Conservation (phyloP, 2,113 vertebrate genomes). For the Elephantulus edwardii region DNA sequence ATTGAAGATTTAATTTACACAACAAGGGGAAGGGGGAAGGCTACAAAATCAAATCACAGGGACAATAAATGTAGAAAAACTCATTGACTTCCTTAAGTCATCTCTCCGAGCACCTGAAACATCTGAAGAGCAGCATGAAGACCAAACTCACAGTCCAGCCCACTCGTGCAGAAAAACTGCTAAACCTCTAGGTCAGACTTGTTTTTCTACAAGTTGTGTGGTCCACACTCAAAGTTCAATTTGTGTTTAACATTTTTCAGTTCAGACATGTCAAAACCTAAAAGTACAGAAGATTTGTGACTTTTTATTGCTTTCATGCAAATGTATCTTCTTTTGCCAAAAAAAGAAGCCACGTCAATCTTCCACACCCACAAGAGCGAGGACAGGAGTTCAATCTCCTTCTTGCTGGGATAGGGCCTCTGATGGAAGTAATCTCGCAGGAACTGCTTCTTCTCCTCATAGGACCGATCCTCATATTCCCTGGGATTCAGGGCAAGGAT, state of each 20-base stretch:
- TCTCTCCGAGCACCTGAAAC: conserved; percentile 71
- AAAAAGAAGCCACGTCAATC: conserved; percentile 89
- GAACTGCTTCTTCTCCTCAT: conserved; percentile 91
- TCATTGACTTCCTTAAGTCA: conserved; percentile 35
- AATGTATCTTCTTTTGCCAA: conserved; percentile 88
- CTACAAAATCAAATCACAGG: conserved; percentile 52
- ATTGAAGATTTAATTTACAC: conserved; percentile 62
- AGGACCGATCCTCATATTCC: conserved; percentile 80
- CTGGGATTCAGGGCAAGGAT: conserved; percentile 88
- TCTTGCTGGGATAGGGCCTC: conserved; percentile 91
- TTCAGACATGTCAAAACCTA: conserved; percentile 95
- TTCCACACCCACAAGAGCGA: conserved; percentile 87
- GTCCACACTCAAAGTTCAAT: conserved; percentile 83
- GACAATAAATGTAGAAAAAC: conserved; percentile 27
- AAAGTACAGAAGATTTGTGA: conserved; percentile 85
- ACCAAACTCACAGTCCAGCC: conserved; percentile 52
- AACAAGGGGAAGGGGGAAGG: neutral
- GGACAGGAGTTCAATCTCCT: conserved; percentile 90
- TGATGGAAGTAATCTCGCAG: conserved; percentile 92
- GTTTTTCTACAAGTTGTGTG: conserved; percentile 64
- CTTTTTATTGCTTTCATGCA: conserved; percentile 92
- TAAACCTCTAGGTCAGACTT: conserved; percentile 40
- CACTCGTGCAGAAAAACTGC: conserved; percentile 54
- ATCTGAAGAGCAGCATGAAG: conserved; percentile 65
- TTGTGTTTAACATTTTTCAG: conserved; percentile 91